A percentile compares a stretch with the other conserved stretches of the same genome.
These are phyloP conservation scores for Nyctereutes procyonoides DNA, from an alignment of 2,113 vertebrate species.

Conservation along the genomic window DNA sequence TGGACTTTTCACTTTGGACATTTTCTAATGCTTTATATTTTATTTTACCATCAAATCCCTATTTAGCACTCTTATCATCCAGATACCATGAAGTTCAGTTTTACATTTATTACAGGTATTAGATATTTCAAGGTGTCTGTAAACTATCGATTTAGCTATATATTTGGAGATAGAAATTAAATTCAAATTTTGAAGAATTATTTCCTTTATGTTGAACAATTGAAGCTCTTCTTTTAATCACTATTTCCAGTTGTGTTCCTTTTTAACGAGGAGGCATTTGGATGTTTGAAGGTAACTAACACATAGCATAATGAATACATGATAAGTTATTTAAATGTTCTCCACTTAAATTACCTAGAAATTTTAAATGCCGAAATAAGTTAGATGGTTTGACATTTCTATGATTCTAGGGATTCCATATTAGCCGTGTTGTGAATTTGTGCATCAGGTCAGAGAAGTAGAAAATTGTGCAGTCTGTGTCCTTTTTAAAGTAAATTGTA, in stretches of 20 bases:
- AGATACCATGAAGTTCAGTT: neutral
- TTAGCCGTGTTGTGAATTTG: neutral
- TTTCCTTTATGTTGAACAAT: neutral
- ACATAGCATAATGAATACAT: neutral
- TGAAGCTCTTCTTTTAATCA: neutral
- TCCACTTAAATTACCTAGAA: neutral
- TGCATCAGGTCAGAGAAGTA: neutral
- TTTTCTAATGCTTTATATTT: neutral
- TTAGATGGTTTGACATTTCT: neutral
- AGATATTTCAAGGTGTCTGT: neutral
- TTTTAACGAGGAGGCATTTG: neutral
- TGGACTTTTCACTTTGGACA: neutral
- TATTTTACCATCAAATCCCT: neutral
- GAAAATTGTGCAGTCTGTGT: neutral
- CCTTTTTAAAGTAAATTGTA: neutral
- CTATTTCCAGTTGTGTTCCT: neutral
- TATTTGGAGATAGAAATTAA: neutral
- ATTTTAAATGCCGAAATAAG: neutral
- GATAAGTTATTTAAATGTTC: neutral
- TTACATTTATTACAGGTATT: neutral
- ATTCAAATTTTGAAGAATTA: neutral
- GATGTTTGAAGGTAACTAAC: neutral
- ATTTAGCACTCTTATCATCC: neutral
- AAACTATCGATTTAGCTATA: neutral
- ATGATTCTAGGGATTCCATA: neutral